Conservation (phyloP, 2,888 invertebrate genomes). For the Rhingia rostrata region DNA sequence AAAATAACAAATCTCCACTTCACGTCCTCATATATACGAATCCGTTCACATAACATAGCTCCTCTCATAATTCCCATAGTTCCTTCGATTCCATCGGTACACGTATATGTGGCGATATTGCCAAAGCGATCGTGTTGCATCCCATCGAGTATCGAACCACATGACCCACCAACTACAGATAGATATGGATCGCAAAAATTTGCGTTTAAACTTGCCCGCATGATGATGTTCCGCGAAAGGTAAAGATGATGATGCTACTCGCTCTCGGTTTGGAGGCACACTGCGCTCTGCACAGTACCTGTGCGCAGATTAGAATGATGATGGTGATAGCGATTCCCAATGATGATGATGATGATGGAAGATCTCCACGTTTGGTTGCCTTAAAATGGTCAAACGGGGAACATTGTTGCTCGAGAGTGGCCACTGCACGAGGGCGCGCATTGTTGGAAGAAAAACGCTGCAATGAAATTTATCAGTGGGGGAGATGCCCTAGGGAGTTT, state of each 20-base stretch:
- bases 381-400: slow-evolving; percentile 55
- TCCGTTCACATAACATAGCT: background rate
- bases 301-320: slow-evolving; percentile 52
- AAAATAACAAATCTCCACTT: background rate
- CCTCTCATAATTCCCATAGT: slow-evolving; percentile 27
- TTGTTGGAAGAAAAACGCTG: slow-evolving; percentile 43
- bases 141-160: slow-evolving; percentile 73
- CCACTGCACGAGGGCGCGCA: slow-evolving; percentile 45
- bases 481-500: slow-evolving; percentile 65
- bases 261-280: slow-evolving; percentile 13
- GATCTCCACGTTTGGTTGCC: slow-evolving; percentile 38
- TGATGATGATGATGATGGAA: slow-evolving; percentile 57
- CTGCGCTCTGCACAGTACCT: slow-evolving; percentile 1
- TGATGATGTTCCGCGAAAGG: slow-evolving; percentile 67
- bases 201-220: slow-evolving; percentile 72
- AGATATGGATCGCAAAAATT: slow-evolving; percentile 66
- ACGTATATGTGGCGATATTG: slow-evolving; percentile 28
- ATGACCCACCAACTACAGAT: slow-evolving; percentile 58
- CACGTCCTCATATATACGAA: background rate
- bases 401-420: slow-evolving; percentile 48
- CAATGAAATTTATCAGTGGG: slow-evolving; percentile 71
- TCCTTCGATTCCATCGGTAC: background rate
- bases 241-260: slow-evolving; percentile 63
- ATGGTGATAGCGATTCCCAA: slow-evolving; percentile 32
- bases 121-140: slow-evolving; percentile 70